Conservation (phyloP, 2,888 invertebrate species). For the Drosophila vallismaia region DNA sequence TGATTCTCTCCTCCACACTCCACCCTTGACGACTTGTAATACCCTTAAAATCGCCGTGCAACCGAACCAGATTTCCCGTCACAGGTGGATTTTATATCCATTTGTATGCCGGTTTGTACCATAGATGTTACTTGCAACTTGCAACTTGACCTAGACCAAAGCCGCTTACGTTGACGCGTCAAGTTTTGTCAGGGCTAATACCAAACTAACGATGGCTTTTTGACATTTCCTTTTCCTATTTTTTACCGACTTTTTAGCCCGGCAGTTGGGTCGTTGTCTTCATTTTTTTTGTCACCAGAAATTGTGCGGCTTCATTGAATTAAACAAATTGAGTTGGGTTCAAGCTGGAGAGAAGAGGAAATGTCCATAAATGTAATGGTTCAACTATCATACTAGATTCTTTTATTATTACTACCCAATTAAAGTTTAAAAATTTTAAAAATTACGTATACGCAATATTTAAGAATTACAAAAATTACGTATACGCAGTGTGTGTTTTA, state of each 20-base stretch:
- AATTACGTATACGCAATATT: constrained; percentile 53
- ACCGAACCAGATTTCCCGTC: constrained; percentile 35
- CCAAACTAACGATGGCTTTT: constrained; percentile 56
- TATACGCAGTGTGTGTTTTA: constrained; percentile 46
- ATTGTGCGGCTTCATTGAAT: constrained; percentile 62
- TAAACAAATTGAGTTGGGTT: constrained; percentile 40
- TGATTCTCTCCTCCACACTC: not conserved
- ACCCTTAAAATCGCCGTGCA: not conserved
- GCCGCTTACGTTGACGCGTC: constrained; percentile 72
- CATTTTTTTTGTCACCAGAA: constrained; percentile 39
- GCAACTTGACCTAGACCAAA: constrained; percentile 77
- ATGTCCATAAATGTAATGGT: constrained; percentile 16
- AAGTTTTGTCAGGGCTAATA: constrained; percentile 48
- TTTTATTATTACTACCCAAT: no score
- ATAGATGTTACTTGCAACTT: constrained; percentile 12
- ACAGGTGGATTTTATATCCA: constrained; percentile 24
- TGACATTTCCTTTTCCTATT: constrained; percentile 40
- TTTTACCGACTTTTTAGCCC: constrained; percentile 34
- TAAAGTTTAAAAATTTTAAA: not conserved
- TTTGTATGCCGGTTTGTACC: not conserved
- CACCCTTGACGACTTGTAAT: not conserved
- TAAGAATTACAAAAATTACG: constrained; percentile 17
- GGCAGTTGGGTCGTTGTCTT: constrained; percentile 5
- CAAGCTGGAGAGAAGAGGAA: constrained; percentile 5
- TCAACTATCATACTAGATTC: not conserved